phyloP scores from a whole-genome alignment of 2,888 invertebrate species.

The Cenopis cana region DNA sequence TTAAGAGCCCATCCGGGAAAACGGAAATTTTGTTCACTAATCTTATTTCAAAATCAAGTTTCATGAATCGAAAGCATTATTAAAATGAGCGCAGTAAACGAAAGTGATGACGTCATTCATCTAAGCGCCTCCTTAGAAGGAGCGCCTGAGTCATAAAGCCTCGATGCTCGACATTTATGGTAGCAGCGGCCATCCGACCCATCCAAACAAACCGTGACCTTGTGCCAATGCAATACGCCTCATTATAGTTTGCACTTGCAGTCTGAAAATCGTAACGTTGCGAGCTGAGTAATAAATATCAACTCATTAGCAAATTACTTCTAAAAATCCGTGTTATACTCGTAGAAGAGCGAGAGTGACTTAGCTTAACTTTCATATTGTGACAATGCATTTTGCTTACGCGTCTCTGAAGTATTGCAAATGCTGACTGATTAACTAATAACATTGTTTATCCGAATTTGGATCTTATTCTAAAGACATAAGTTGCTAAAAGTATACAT shows the following conservation, averaged over 20 bases:
- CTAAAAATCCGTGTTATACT: neutral
- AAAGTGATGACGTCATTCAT: constrained; percentile 52
- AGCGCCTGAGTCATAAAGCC: constrained; percentile 36
- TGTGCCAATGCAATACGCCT: neutral
- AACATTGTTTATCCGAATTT: neutral
- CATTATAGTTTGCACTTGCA: neutral
- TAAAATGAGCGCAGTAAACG: constrained; percentile 43
- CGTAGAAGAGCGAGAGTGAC: neutral
- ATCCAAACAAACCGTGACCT: neutral
- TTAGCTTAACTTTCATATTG: neutral
- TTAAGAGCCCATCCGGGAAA: too few relatives aligned
- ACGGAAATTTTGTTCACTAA: too few relatives aligned
- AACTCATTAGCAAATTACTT: neutral
- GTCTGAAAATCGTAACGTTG: neutral
- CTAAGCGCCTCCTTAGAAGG: constrained; percentile 35
- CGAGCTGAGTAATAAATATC: neutral
- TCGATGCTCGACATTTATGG: constrained; percentile 36
- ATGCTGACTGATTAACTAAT: constrained; percentile 3
- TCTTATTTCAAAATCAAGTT: neutral
- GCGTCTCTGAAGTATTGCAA: neutral
- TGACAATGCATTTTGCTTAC: constrained; percentile 7
- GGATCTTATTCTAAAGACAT: neutral
- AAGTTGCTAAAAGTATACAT: neutral
- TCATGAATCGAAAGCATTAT: neutral
- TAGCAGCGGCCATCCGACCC: constrained; percentile 1